Percentiles rank a stretch among this genome's conserved stretches.
Conservation (phyloP, 2,113 vertebrate species). For the Bucco capensis region DNA sequence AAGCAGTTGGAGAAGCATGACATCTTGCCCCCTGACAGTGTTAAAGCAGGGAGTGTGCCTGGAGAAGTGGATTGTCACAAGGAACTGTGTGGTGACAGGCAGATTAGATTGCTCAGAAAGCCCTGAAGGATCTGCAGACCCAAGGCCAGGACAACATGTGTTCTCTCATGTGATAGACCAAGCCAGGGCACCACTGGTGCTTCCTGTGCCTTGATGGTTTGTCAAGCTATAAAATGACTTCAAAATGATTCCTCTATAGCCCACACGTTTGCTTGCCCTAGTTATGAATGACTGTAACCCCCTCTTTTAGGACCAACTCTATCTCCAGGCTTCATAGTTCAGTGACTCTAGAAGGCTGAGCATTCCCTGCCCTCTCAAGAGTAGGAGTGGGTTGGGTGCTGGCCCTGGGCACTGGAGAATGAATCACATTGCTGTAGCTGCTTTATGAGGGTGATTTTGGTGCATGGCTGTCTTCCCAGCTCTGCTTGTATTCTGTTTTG, state of each 20-base stretch:
- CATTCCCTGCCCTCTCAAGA: neutral
- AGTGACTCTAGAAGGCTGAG: neutral
- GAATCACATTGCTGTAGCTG: neutral
- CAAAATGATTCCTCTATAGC: neutral
- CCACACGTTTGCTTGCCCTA: neutral
- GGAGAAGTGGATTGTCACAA: neutral
- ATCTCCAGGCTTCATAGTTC: neutral
- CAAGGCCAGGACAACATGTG: neutral
- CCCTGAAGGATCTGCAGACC: neutral
- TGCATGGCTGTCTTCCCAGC: neutral
- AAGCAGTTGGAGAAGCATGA: neutral
- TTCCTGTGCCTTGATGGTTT: neutral
- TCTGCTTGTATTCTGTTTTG: neutral
- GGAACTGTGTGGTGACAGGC: neutral
- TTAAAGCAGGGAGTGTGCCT: neutral
- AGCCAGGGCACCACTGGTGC: neutral
- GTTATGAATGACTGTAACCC: neutral
- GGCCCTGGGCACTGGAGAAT: neutral
- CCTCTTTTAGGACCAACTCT: neutral
- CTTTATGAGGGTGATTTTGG: neutral
- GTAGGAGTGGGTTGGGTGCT: neutral
- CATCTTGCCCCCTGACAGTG: neutral
- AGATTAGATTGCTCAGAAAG: neutral
- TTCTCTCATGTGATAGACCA: neutral
- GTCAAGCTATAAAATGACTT: neutral